Conservation (phyloP, 1,140 invertebrate species). For the Acromyrmex heyeri region DNA sequence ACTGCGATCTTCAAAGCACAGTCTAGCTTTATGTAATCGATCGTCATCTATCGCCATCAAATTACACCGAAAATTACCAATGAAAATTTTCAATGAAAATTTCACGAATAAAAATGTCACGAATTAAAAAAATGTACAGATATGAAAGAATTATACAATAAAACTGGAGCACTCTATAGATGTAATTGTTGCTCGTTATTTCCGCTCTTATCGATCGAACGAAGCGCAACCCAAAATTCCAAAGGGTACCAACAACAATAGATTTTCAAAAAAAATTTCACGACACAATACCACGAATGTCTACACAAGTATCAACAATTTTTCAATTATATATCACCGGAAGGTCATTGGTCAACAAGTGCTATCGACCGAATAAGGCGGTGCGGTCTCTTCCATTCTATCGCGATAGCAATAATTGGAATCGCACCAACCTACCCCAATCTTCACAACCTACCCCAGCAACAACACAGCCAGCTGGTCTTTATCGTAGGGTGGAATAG, state of each 20-base stretch:
- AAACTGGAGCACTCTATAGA: background rate
- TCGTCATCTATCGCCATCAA: background rate
- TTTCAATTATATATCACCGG: background rate
- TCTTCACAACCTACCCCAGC: conserved; percentile 12
- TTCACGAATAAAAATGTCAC: background rate
- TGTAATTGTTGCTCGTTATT: conserved; percentile 55
- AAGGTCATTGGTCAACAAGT: conserved; percentile 52
- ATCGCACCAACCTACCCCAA: conserved; percentile 13
- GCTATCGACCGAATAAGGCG: conserved; percentile 24
- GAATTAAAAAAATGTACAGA: background rate
- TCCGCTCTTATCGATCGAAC: conserved; percentile 47
- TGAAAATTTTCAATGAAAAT: background rate
- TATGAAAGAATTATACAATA: background rate
- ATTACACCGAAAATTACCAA: background rate
- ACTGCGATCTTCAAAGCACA: conserved; percentile 19
- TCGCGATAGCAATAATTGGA: background rate
- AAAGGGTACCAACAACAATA: background rate
- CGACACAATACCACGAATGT: background rate
- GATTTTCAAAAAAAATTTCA: background rate
- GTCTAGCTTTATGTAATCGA: background rate
- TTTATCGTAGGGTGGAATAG: background rate
- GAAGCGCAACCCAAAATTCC: background rate
- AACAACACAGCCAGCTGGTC: background rate
- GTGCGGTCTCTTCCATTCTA: background rate
- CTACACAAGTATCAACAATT: background rate